Evolutionary conservation across 2,113 vertebrate genomes (phyloP), one percentile per base, ranked within the genome.

Genomic region (Sander lucioperca): DNA sequence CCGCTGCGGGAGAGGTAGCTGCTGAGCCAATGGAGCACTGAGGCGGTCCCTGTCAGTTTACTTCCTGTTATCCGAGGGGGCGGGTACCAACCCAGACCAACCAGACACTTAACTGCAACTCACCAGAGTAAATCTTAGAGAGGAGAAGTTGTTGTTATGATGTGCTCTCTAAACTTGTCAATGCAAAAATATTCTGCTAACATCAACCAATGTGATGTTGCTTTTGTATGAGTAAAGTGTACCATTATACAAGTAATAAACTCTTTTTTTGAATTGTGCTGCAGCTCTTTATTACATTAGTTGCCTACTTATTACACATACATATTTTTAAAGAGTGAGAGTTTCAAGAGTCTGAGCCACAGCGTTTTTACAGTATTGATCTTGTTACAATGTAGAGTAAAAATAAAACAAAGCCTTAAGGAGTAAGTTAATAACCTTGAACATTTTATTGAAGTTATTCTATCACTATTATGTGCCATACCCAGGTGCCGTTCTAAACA

Each of bases 1-100:
- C 92, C 5, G 88, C 96, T 10, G 83, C 90, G 4, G 92, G 91
- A 82, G 96, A 95, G 54, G 96, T 94, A 16, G 89, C 96, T 15
- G 97, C 96, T 21, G 97, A 99, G 85, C 98, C 98, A 0, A 99
- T 99, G 98, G 97, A 99, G 86, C 97, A 98, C 94, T 99, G 96
- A 96, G 86, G 56, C 8, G 16, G n/a, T 25, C 5, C 18, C 27
- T 10, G 30, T 61, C 47, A 62, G 0, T 66, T 18, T 4, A 57
- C 70, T 67, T 80, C 87, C 77, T 59, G 47, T 80, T 15, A 70
- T 68, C 16, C n/a, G 43, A 25, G 33, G 48, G 47, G 13, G 23
- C 23, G 15, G 23, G 39, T 61, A n/a, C 64, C 30, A 33, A 71
- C 56, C 63, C 78, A 80, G 58, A 82, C 79, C 84, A 70, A 75